Conservation (phyloP, 1,140 invertebrate genomes). For the Drosophila oshimai region DNA sequence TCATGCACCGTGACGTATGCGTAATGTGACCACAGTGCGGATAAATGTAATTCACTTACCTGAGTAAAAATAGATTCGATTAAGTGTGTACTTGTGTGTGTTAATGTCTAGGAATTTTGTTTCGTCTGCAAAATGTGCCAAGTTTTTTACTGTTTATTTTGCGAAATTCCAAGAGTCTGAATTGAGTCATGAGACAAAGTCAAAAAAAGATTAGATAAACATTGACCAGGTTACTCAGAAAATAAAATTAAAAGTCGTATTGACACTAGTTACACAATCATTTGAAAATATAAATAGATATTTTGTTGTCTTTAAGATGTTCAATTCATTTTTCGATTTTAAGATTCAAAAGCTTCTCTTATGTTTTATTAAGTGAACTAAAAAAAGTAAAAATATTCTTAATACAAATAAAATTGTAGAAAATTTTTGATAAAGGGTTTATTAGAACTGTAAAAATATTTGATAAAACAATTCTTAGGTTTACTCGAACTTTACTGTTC, state of each 20-base stretch:
- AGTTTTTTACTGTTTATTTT: conserved; percentile 23
- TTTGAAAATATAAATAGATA: neutral
- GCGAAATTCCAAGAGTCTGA: conserved; percentile 10
- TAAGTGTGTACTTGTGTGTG: conserved; percentile 6
- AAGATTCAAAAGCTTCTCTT: too few species aligned
- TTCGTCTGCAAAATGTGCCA: conserved; percentile 21
- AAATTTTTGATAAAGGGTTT: too few species aligned
- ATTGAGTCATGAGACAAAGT: conserved; percentile 8
- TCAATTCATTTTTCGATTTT: too few species aligned
- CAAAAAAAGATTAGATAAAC: conserved; percentile 11
- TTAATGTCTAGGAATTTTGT: conserved; percentile 33
- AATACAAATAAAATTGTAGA: too few species aligned
- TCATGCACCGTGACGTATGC: conserved; percentile 34
- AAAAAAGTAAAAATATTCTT: too few species aligned
- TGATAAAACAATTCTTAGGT: too few species aligned
- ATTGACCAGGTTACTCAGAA: neutral
- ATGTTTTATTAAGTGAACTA: too few species aligned
- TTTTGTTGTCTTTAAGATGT: too few species aligned
- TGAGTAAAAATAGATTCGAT: neutral
- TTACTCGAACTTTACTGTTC: too few species aligned
- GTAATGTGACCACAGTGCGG: conserved; percentile 36
- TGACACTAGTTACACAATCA: neutral
- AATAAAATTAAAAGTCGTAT: neutral
- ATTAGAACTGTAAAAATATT: too few species aligned
- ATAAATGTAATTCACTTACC: conserved; percentile 24